Evolutionary conservation across 2,797 vertebrate species (phyloP).

Genomic region (Echeneis naucrates): DNA sequence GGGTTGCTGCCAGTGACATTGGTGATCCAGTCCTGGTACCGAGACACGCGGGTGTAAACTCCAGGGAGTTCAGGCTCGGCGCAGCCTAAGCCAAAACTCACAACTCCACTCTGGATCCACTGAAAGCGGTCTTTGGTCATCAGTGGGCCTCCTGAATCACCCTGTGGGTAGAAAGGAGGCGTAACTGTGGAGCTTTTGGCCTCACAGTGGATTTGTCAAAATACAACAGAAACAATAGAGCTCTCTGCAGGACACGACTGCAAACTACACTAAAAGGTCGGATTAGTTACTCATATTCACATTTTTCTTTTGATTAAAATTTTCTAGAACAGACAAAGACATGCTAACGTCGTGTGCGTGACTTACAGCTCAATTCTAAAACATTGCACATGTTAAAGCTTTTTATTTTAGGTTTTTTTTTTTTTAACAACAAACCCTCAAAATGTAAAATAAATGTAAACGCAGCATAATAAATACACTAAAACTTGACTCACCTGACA

Average conservation of each 20-base stretch:
- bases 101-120: slow-evolving; percentile 74
- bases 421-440: too few relatives aligned
- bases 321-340: too few relatives aligned
- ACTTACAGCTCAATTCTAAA: too few relatives aligned
- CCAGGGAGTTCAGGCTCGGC: not conserved
- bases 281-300: too few relatives aligned
- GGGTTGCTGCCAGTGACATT: not conserved
- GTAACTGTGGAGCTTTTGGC: not conserved
- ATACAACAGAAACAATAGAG: too few relatives aligned
- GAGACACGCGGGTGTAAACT: slow-evolving; percentile 65
- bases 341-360: not conserved
- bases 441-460: too few relatives aligned
- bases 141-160: slow-evolving; percentile 65
- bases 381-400: too few relatives aligned
- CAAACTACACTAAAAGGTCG: not conserved
- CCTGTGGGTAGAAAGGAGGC: slow-evolving; percentile 38
- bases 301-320: too few relatives aligned
- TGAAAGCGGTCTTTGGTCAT: slow-evolving; percentile 32
- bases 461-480: not conserved
- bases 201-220: too few relatives aligned
- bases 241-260: not conserved
- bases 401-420: too few relatives aligned
- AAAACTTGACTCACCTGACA: slow-evolving; percentile 65
- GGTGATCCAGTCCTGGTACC: slow-evolving; percentile 70
- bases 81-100: slow-evolving; percentile 50